These are phyloP conservation scores for Gymnocheta viridis DNA, from an alignment of 2,888 invertebrate species.

Conservation along the genomic window DNA sequence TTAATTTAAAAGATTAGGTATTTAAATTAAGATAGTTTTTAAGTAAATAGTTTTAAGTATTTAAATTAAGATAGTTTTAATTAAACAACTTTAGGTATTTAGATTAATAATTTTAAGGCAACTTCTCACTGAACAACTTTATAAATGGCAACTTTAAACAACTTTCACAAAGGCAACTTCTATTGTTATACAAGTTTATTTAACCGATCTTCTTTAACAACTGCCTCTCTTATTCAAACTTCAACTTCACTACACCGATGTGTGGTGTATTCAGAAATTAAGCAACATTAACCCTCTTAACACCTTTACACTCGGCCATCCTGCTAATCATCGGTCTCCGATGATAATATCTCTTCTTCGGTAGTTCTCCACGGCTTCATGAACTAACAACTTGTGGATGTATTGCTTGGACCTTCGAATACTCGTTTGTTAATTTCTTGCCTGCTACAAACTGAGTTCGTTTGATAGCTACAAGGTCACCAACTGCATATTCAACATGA, in stretches of 20 bases:
- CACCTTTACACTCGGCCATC: slow-evolving; percentile 13
- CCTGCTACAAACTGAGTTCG: not conserved
- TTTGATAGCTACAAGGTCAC: not conserved
- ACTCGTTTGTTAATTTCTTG: not conserved
- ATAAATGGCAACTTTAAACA: too few species aligned
- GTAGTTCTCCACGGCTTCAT: slow-evolving; percentile 12
- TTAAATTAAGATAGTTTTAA: not conserved
- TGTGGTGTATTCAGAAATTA: not conserved
- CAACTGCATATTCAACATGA: not conserved
- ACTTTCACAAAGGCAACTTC: too few species aligned
- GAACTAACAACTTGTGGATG: slow-evolving; percentile 1
- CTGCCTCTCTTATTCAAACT: not conserved
- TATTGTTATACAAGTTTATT: not conserved
- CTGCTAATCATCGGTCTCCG: slow-evolving; percentile 15
- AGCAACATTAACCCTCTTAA: not conserved
- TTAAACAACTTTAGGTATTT: too few species aligned
- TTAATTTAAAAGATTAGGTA: too few species aligned
- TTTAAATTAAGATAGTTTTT: too few species aligned
- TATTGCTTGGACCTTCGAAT: not conserved
- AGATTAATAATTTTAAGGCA: too few species aligned
- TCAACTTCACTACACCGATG: not conserved
- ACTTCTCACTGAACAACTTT: too few species aligned
- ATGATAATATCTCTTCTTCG: not conserved
- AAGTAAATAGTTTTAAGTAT: too few species aligned
- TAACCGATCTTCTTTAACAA: not conserved